Base-by-base conservation (phyloP, 2,888 invertebrate species). In the Branchellion lobata region DNA sequence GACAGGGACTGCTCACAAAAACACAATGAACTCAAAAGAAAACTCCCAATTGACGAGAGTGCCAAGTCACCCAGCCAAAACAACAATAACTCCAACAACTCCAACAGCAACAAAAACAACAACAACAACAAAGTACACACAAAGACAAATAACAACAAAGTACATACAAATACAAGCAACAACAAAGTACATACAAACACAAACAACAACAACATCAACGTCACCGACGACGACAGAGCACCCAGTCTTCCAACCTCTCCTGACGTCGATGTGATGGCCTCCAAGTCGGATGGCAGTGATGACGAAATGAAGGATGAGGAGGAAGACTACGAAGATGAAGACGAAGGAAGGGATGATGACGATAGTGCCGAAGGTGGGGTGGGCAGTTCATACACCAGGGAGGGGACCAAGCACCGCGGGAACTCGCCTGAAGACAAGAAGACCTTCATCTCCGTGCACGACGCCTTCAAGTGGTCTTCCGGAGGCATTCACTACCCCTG, bases 391-490 rank as follows among this genome's bases (percentile, higher is more conserved):
- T 40, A 40, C 40, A 14, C 61, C 21, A 57, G 61, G 21, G 61
- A 57, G 3, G 8, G 3, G 3, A 18, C 61, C 61, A 40, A 40
- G 40, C 40, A 40, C 8, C 8, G 47, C 8, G 18, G 18, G 11
- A 47, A 47, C 18, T 8, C 8, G 3, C 24, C 24, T 24, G 24
- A 18, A n/a, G 3, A 57, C 61, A 33, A 75, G 8, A 40, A 75
- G 21, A 27, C 75, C n/a, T 75, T 53, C 53, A 33, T 75, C 51
- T 75, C 75, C 0, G 75, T 75, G 47, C 75, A 75, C 21, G 75
- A 75, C 27, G 75, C 75, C 53, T 40, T 75, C 53, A 75, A 75
- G 53, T 75, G 75, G 75, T 75, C 75, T 14, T 51, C 75, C 1
- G 53, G 53, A 3, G 75, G 75, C 31, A 33, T 75, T 8, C 75